Base-by-base conservation (phyloP, 2,113 vertebrate species). In the Prunella fulvescens region DNA sequence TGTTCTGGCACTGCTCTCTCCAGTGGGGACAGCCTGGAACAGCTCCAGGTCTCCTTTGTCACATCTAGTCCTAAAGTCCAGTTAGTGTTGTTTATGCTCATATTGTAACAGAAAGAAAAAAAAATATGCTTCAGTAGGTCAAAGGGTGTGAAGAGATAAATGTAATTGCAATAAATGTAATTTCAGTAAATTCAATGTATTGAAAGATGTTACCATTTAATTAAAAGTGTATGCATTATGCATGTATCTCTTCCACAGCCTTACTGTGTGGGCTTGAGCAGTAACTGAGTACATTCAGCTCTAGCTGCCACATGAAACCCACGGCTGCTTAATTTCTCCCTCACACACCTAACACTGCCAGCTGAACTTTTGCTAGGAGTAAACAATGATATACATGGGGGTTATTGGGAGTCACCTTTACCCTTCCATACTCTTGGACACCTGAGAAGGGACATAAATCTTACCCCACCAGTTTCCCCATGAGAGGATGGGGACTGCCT, bases 211-310 rank as follows among this genome's bases (percentile, higher is more conserved):
- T 84, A 64, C 57, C 6, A 1, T 91, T 95, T 95, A 93, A 95
- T 95, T 93, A 92, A 64, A 93, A 92, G 28, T 23, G 5, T 64
- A 88, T 89, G 54, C 93, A 92, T 97, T 92, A 95, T 91, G 53
- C 73, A 84, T 86, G 19, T 42, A 26, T 78, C 45, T 81, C 29
- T 93, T 67, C 81, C 33, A 64, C 57, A 85, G 78, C 53, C 47
- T 91, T 35, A 39, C 53, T 45, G 54, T 24, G 35, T 79, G 84
- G 62, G 81, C 65, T 87, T 5, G 1, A 84, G 88, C 53, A 89
- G 44, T 81, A 87, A 45, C 44, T 44, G 39, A 78, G 69, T 60
- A 39, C 18, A 14, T 45, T 66, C 61, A 73, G 57, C 39, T 66
- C 35, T 42, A 86, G 51, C 44, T 78, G 56, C 51, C 18, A 7